These are phyloP conservation scores for Chromoteleia sp. DNA, from an alignment of 2,888 invertebrate genomes.

Conservation along the genomic window DNA sequence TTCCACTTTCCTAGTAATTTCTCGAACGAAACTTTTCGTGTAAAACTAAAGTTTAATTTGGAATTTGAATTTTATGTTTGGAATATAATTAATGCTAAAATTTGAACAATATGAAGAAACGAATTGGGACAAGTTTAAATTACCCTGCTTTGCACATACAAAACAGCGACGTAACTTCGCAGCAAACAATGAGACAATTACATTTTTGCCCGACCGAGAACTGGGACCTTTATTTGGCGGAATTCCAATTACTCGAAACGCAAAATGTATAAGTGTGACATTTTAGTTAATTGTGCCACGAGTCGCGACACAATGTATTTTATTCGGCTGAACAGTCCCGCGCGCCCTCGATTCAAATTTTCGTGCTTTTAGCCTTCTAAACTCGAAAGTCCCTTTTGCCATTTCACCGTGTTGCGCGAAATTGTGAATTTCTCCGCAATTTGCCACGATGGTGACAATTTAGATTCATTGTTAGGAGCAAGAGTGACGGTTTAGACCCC, in stretches of 20 bases:
- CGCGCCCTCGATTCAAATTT: constrained; percentile 20
- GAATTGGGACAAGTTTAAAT: too few relatives aligned
- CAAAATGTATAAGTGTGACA: constrained; percentile 7
- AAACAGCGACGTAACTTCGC: too few relatives aligned
- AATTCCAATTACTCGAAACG: constrained; percentile 9
- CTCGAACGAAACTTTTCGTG: too few relatives aligned
- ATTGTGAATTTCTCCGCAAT: constrained; percentile 57
- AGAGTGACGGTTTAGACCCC: constrained; percentile 57
- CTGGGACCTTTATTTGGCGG: constrained; percentile 13
- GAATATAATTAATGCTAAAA: background rate
- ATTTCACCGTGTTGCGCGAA: constrained; percentile 19
- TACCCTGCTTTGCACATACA: too few relatives aligned
- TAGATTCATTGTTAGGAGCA: constrained; percentile 60
- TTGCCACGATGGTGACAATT: constrained; percentile 61
- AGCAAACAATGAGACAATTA: background rate
- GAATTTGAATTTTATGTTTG: too few relatives aligned
- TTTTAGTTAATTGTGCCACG: constrained; percentile 25
- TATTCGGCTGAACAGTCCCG: constrained; percentile 6
- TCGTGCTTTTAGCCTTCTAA: constrained; percentile 19
- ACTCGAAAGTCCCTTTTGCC: constrained; percentile 21
- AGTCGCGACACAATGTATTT: constrained; percentile 7
- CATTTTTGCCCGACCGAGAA: background rate
- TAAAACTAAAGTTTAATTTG: too few relatives aligned
- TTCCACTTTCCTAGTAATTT: too few relatives aligned
- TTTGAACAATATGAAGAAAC: background rate